These are phyloP conservation scores for Arothron firmamentum DNA, from an alignment of 2,113 vertebrate genomes.

Conservation along the genomic window DNA sequence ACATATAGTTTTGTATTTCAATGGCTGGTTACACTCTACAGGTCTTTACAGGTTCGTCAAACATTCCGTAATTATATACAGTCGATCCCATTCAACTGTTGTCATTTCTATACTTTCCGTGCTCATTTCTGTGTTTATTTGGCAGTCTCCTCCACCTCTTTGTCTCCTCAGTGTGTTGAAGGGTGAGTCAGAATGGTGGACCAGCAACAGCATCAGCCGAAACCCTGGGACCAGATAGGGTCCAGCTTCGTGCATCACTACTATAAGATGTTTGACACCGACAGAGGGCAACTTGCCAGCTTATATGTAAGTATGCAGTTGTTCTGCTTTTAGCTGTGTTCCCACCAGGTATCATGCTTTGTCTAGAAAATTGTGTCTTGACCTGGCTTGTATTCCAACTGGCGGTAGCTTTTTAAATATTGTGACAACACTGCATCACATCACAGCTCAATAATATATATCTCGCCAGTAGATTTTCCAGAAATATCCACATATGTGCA, in stretches of 20 bases:
- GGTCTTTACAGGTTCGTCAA: no score
- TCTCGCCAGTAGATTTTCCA: no score
- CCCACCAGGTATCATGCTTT: no score
- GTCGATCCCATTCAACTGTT: neutral
- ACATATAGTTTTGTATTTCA: no score
- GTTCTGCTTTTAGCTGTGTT: no score
- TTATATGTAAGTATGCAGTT: constrained; percentile 90
- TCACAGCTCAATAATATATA: no score
- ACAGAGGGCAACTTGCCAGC: constrained; percentile 90
- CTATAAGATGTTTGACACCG: constrained; percentile 93
- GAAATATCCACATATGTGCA: no score
- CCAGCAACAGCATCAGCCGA: constrained; percentile 66
- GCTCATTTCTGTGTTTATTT: constrained; percentile 2
- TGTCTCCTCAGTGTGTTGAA: constrained; percentile 74
- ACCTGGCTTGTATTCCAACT: no score
- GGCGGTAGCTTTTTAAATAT: no score
- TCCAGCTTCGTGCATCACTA: constrained; percentile 98
- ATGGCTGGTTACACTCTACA: no score
- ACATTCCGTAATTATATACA: neutral
- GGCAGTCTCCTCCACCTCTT: constrained; percentile 1
- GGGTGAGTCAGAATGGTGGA: constrained; percentile 94
- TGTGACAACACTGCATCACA: no score
- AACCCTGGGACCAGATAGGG: constrained; percentile 98
- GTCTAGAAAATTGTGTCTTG: no score
- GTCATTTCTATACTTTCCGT: neutral